Conservation (phyloP, 1,140 invertebrate genomes). For the Drosophila tsacasi region DNA sequence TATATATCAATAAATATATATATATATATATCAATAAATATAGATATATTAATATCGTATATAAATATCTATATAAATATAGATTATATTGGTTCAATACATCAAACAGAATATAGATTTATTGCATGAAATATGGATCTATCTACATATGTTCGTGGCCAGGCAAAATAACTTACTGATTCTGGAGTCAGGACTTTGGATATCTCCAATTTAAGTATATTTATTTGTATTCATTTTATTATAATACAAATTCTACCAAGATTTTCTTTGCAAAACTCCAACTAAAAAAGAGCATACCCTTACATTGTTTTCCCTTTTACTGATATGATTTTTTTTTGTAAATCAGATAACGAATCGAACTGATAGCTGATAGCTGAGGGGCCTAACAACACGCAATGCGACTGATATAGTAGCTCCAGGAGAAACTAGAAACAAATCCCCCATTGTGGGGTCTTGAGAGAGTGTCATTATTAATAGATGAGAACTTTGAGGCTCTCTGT, state of each 20-base stretch:
- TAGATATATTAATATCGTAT: too few relatives aligned
- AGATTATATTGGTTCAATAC: too few relatives aligned
- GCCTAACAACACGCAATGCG: slow-evolving; percentile 7
- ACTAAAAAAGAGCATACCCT: background rate
- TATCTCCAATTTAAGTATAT: background rate
- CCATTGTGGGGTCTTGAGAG: background rate
- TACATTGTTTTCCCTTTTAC: background rate
- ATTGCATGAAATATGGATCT: too few relatives aligned
- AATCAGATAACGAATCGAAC: slow-evolving; percentile 11
- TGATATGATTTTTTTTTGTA: background rate
- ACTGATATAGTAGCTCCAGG: background rate
- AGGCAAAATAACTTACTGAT: too few relatives aligned
- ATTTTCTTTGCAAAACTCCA: background rate
- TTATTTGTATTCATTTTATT: background rate
- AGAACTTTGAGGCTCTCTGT: background rate
- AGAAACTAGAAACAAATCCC: background rate
- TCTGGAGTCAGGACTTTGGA: background rate
- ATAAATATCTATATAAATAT: too few relatives aligned
- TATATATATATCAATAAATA: too few relatives aligned
- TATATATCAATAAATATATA: too few relatives aligned
- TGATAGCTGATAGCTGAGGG: background rate
- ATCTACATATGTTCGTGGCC: too few relatives aligned
- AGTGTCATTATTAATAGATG: background rate
- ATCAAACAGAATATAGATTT: too few relatives aligned
- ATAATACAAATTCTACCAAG: background rate